These are phyloP conservation scores for Microctenopoma lineatum DNA, from an alignment of 2,797 vertebrate genomes.

Conservation along the genomic window DNA sequence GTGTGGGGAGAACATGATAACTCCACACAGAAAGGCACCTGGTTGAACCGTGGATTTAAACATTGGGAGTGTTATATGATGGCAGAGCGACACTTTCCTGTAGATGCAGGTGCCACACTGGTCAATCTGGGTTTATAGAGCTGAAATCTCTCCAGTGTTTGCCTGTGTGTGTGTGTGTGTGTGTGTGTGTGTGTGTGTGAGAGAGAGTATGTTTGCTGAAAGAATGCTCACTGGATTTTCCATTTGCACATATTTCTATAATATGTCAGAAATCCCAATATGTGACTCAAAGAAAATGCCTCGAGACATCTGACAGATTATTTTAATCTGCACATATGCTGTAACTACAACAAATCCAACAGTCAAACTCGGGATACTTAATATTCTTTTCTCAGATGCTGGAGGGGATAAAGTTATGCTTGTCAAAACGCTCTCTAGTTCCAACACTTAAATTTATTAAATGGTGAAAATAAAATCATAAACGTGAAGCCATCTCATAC, in stretches of 20 bases:
- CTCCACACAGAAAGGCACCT: no score
- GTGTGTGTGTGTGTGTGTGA: conserved; percentile 19
- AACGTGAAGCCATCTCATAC: conserved; percentile 30
- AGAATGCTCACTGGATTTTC: conserved; percentile 44
- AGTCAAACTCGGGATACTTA: conserved; percentile 46
- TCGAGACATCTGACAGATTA: conserved; percentile 65
- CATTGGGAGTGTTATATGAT: no score
- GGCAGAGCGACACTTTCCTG: conserved; percentile 45
- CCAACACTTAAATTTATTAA: conserved; percentile 60
- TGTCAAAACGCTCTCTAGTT: conserved; percentile 46
- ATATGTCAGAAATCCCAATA: conserved; percentile 51
- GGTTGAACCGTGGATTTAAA: no score
- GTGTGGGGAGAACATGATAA: no score
- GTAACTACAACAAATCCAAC: conserved; percentile 62
- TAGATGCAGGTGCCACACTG: conserved; percentile 69
- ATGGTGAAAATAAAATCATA: conserved; percentile 52
- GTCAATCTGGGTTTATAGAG: conserved; percentile 65
- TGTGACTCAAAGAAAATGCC: conserved; percentile 50
- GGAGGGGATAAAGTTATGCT: conserved; percentile 52
- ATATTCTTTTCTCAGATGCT: conserved; percentile 56
- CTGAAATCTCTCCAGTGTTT: conserved; percentile 59
- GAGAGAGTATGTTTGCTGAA: conserved; percentile 28
- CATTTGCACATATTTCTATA: conserved; percentile 43
- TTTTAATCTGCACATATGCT: conserved; percentile 63
- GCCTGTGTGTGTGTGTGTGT: conserved; percentile 16